These are phyloP conservation scores for Trichonephila clavipes DNA, from an alignment of 1,140 invertebrate genomes.

Conservation along the genomic window DNA sequence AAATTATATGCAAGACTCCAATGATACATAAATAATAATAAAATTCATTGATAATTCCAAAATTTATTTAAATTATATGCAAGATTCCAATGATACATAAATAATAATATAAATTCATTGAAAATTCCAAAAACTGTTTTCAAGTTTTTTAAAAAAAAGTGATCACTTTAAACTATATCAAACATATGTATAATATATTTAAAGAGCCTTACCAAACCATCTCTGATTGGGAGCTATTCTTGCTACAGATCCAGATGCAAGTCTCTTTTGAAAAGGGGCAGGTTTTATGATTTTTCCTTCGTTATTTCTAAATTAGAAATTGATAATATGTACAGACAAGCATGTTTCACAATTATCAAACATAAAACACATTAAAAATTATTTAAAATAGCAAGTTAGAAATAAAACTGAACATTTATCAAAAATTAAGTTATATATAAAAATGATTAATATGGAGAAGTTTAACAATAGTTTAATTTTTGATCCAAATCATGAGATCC, in stretches of 20 bases:
- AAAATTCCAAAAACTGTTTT: too few relatives aligned
- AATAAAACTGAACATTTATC: not conserved
- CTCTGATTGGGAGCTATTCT: slow-evolving; percentile 97
- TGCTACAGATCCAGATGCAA: slow-evolving; percentile 94
- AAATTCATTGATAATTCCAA: too few relatives aligned
- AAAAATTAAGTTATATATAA: not conserved
- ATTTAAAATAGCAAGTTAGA: too few relatives aligned
- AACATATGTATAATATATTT: not conserved
- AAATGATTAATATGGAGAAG: not conserved
- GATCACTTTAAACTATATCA: too few relatives aligned
- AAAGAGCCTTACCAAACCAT: slow-evolving; percentile 94
- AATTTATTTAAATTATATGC: too few relatives aligned
- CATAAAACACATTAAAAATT: not conserved
- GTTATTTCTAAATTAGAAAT: slow-evolving; percentile 84
- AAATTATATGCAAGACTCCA: too few relatives aligned
- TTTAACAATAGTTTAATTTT: not conserved
- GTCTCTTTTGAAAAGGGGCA: slow-evolving; percentile 95
- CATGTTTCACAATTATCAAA: not conserved
- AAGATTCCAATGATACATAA: too few relatives aligned
- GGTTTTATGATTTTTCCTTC: slow-evolving; percentile 95
- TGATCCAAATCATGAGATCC: too few relatives aligned
- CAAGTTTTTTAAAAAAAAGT: too few relatives aligned
- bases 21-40: too few relatives aligned
- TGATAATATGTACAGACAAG: not conserved
- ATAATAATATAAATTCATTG: too few relatives aligned